Evolutionary conservation across 2,797 vertebrate genomes (phyloP), one percentile per base, ranked within the genome.

Genomic region (Poecile montanus): DNA sequence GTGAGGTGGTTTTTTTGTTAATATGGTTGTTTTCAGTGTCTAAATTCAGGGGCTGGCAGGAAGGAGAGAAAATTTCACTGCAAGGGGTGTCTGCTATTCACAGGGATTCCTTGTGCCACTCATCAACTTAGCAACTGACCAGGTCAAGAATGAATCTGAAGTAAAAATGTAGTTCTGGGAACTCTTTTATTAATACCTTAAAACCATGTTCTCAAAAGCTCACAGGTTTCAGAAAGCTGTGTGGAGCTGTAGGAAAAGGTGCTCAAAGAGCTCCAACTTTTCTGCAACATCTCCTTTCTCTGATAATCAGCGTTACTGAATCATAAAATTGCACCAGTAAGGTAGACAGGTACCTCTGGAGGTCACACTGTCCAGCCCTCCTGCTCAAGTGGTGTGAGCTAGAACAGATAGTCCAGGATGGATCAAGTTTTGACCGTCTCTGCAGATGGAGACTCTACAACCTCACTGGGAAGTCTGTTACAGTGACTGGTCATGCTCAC

Each of bases 161-260:
- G 36, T 30, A 75, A 81, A 89, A 83, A 38, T 50, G 10, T 38
- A 51, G n/a, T 67, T 12, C 67, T 78, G 13, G 57, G 16, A 6
- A 80, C 71, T 62, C 42, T 65, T 89, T 96, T 48, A 65, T 74
- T 91, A 85, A 75, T 88, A 19, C 48, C n/a, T 92, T 77, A 70
- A 45, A 61, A 71, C 38, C 2, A 15, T 65, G 48, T 19, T 92
- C 61, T 63, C 51, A 29, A 92, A 95, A 91, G 25, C 12, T 86
- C 32, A 30, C 26, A 78, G 2, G 47, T 53, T 90, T 90, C 81
- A 72, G 56, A 84, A 86, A 45, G 54, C 53, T 73, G 23, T 42
- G 54, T 89, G 44, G n/a, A 87, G 54, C 42, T 48, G 60, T 11
- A 62, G 63, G 86, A 91, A 66, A 56, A 92, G 16, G 27, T 67